Evolutionary conservation across 2,888 invertebrate species (phyloP).

Genomic region (Agrypnus murinus): DNA sequence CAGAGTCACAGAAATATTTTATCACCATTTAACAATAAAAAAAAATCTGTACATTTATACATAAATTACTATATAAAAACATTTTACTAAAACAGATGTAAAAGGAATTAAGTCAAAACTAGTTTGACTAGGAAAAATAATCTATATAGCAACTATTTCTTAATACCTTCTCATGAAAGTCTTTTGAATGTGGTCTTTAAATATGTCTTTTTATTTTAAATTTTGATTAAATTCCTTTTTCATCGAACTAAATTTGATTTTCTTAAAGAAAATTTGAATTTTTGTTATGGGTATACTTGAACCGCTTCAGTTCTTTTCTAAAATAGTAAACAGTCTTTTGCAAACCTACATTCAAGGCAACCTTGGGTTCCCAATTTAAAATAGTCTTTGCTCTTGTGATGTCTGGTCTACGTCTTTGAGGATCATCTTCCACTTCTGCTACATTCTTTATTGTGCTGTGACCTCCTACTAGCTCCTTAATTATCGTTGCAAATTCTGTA

Average conservation of each 20-base stretch:
- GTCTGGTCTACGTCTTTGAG: constrained; percentile 94
- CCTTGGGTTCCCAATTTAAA: constrained; percentile 95
- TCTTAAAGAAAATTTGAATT: constrained; percentile 12
- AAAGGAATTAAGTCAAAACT: too few species aligned
- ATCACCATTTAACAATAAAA: not conserved
- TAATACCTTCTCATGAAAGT: too few species aligned
- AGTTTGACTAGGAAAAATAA: too few species aligned
- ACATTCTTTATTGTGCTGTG: constrained; percentile 88
- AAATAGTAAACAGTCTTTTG: constrained; percentile 96
- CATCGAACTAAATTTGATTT: not conserved
- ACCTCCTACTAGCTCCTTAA: constrained; percentile 89
- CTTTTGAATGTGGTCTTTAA: too few species aligned
- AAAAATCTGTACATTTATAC: not conserved
- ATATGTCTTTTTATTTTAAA: too few species aligned
- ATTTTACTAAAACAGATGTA: not conserved
- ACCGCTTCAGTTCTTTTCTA: constrained; percentile 85
- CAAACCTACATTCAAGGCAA: constrained; percentile 89
- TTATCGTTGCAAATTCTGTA: constrained; percentile 90
- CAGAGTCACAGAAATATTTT: not conserved
- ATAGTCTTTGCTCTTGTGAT: constrained; percentile 90
- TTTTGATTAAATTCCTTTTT: too few species aligned
- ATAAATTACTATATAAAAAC: not conserved
- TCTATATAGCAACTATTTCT: too few species aligned
- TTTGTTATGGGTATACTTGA: constrained; percentile 72
- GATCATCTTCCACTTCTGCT: constrained; percentile 96